Evolutionary conservation across 2,888 invertebrate genomes (phyloP).

Genomic region (Exocentrus adspersus): DNA sequence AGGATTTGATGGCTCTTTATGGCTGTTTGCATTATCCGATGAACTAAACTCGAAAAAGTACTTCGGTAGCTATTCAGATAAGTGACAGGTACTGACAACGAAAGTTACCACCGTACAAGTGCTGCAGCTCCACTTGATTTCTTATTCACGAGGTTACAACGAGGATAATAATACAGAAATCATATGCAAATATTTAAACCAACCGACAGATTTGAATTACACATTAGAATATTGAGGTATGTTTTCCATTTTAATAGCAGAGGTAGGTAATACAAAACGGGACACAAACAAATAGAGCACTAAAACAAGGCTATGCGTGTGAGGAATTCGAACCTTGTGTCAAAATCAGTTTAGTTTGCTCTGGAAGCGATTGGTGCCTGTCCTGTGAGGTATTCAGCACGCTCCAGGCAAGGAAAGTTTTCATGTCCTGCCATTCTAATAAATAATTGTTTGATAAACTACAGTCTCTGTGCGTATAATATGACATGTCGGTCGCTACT

Average conservation of each 20-base stretch:
- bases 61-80: too few relatives aligned
- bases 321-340: constrained; percentile 40
- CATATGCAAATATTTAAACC: constrained; percentile 3
- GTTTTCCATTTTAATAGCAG: constrained; percentile 13
- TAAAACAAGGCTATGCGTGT: constrained; percentile 1
- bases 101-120: not conserved
- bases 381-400: constrained; percentile 40
- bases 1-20: too few relatives aligned
- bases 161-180: not conserved
- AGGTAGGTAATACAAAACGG: constrained; percentile 5
- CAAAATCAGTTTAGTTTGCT: constrained; percentile 48
- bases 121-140: too few relatives aligned
- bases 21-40: too few relatives aligned
- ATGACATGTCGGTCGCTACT: constrained; percentile 51
- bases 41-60: too few relatives aligned
- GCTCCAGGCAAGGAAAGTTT: constrained; percentile 55
- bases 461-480: constrained; percentile 52
- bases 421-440: constrained; percentile 53
- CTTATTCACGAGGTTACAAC: not conserved
- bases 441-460: constrained; percentile 58
- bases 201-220: not conserved
- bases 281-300: too few relatives aligned
- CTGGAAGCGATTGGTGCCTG: constrained; percentile 38
- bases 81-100: too few relatives aligned
- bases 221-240: constrained; percentile 10